These are phyloP conservation scores for Apteryx owenii DNA, from an alignment of 2,113 vertebrate species.

Conservation along the genomic window DNA sequence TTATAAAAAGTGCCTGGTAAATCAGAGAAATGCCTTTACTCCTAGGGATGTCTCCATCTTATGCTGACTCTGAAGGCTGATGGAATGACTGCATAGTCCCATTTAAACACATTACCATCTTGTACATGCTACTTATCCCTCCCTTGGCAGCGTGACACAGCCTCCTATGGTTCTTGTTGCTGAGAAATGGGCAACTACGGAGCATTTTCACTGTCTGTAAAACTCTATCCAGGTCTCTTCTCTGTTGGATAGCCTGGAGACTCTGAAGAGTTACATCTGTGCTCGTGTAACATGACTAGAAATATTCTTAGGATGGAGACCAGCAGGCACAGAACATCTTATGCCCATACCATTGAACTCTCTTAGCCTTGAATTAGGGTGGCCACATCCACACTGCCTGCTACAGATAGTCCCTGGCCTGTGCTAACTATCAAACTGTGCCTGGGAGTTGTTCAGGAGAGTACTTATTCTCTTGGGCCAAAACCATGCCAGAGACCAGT, in stretches of 20 bases:
- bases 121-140: not conserved
- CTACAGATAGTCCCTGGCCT: no score
- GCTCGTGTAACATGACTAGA: not conserved
- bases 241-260: not conserved
- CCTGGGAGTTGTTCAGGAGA: not conserved
- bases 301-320: not conserved
- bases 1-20: not conserved
- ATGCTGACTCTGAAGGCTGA: not conserved
- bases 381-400: not conserved
- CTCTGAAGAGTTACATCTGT: not conserved
- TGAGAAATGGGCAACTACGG: not conserved
- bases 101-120: not conserved
- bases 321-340: not conserved
- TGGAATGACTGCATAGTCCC: not conserved
- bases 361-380: not conserved
- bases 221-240: not conserved
- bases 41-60: not conserved
- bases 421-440: not conserved
- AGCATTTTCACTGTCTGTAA: not conserved
- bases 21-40: not conserved
- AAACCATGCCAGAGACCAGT: not conserved
- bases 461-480: not conserved
- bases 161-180: not conserved
- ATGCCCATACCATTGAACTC: fast-evolving
- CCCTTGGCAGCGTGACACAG: not conserved